A percentile compares a stretch with the other conserved stretches of the same genome.
These are phyloP conservation scores for Hypsopygia costalis DNA, from an alignment of 2,888 invertebrate species.

Conservation along the genomic window DNA sequence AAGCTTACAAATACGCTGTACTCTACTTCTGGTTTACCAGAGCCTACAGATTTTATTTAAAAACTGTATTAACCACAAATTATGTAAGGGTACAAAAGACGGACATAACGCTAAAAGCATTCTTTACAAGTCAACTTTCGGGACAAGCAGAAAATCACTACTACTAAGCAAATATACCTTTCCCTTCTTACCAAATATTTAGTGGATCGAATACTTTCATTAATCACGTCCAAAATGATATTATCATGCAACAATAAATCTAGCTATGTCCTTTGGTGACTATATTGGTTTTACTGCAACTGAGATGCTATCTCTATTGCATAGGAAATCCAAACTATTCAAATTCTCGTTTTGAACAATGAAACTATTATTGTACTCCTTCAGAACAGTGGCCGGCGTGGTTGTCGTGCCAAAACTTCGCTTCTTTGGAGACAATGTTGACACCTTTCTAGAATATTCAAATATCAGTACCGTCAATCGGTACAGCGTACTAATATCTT, in stretches of 20 bases:
- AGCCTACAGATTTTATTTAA: too few relatives aligned
- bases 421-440: constrained; percentile 38
- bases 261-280: constrained; percentile 24
- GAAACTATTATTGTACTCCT: constrained; percentile 53
- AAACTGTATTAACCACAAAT: too few relatives aligned
- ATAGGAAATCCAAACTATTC: constrained; percentile 39
- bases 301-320: constrained; percentile 50
- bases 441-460: neutral
- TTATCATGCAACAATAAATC: constrained; percentile 14
- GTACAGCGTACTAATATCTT: too few relatives aligned
- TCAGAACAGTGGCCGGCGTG: constrained; percentile 45
- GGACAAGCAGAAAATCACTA: too few relatives aligned
- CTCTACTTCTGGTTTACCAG: too few relatives aligned
- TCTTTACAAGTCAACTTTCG: too few relatives aligned
- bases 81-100: too few relatives aligned
- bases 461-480: constrained; percentile 12
- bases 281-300: constrained; percentile 41
- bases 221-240: neutral
- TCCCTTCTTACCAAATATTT: too few relatives aligned
- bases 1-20: too few relatives aligned
- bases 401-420: constrained; percentile 46
- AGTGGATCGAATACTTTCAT: neutral
- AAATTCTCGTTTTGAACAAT: constrained; percentile 54
- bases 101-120: too few relatives aligned
- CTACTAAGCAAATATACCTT: too few relatives aligned